Percentiles rank a stretch among this genome's conserved stretches.
Evolutionary conservation across 2,113 vertebrate genomes (phyloP).

Genomic region (Hemiprocne comata): DNA sequence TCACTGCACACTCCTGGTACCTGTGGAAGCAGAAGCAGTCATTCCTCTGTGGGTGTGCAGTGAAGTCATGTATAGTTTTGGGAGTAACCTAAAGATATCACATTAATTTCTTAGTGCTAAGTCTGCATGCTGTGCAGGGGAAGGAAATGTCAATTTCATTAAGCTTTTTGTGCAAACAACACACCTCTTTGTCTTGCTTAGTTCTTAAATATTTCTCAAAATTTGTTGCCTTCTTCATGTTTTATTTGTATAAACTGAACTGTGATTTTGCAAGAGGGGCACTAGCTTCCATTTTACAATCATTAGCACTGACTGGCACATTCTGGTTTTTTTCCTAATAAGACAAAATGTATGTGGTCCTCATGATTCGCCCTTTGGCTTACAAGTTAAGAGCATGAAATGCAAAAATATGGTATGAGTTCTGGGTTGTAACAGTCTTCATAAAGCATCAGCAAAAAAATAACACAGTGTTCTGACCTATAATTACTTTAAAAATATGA

Average conservation of each 20-base stretch:
- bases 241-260: not conserved
- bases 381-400: not conserved
- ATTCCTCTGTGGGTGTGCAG: not conserved
- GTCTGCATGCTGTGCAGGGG: not conserved
- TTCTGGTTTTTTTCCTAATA: not conserved
- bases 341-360: not conserved
- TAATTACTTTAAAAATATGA: not conserved
- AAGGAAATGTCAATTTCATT: conserved; percentile 20
- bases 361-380: not conserved
- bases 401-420: not conserved
- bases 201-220: not conserved
- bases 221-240: not conserved
- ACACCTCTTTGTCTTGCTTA: not conserved
- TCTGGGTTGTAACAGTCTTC: not conserved
- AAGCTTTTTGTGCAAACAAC: conserved; percentile 15
- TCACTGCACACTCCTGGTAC: not conserved
- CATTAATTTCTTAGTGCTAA: not conserved
- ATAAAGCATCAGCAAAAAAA: not conserved
- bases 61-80: not conserved
- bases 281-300: not conserved
- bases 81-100: conserved; percentile 20
- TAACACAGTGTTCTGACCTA: not conserved
- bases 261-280: not conserved
- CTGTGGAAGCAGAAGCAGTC: not conserved
- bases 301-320: not conserved